Percentiles rank a stretch among this genome's conserved stretches.
These are phyloP conservation scores for Eristalis arbustorum DNA, from an alignment of 2,888 invertebrate species.

Conservation along the genomic window DNA sequence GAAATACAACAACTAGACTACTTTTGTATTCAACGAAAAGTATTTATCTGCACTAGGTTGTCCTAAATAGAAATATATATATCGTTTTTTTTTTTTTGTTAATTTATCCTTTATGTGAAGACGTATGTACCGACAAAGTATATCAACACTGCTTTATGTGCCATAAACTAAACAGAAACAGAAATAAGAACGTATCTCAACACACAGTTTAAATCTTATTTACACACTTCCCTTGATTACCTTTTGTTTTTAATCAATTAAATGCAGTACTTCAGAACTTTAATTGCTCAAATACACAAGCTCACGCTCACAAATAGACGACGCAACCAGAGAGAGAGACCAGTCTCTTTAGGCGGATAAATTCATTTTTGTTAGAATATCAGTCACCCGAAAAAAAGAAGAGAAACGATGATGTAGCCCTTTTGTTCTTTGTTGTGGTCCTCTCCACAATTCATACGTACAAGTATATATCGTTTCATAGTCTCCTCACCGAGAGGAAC, in stretches of 20 bases:
- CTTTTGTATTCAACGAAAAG: constrained; percentile 59
- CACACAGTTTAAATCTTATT: not conserved
- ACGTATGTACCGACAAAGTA: constrained; percentile 58
- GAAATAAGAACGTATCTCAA: constrained; percentile 24
- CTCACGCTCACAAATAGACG: not conserved
- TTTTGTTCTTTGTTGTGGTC: constrained; percentile 39
- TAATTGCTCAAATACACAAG: constrained; percentile 46
- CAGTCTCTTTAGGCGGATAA: constrained; percentile 30
- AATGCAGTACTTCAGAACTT: constrained; percentile 30
- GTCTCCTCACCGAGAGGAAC: constrained; percentile 11
- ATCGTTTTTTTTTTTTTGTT: not conserved
- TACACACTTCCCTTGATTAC: not conserved
- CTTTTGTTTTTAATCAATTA: constrained; percentile 1
- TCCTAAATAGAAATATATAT: constrained; percentile 2
- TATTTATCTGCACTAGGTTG: constrained; percentile 58
- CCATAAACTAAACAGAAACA: constrained; percentile 53
- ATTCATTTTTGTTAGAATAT: constrained; percentile 53
- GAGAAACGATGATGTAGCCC: not conserved
- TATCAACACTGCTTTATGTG: constrained; percentile 66
- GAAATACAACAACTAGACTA: constrained; percentile 35
- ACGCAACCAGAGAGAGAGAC: not conserved
- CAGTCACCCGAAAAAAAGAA: not conserved
- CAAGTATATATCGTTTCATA: constrained; percentile 18
- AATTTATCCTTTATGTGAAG: constrained; percentile 19
- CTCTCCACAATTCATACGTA: not conserved